Evolutionary conservation across 2,888 invertebrate species (phyloP), one percentile per base, ranked within the genome.

Genomic region (Scaptomyza parva): DNA sequence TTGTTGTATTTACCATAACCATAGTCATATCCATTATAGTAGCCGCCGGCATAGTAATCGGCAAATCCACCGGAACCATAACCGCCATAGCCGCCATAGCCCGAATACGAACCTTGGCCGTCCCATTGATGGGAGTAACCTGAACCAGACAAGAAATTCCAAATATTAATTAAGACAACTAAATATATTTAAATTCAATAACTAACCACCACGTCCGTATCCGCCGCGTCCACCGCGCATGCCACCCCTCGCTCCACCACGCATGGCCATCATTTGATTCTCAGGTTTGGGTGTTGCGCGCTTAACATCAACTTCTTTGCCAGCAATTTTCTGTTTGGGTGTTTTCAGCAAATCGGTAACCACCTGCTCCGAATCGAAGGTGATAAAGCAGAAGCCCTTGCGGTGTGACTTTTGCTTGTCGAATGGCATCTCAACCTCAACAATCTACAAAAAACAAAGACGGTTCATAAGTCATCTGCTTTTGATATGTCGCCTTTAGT

Each of bases 361-460:
- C 55, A 97, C 96, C 92, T 97, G 96, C 92, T 98, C 98, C 28
- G 97, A 97, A 91, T 99, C 98, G 90, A 98, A 99, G 78, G 98
- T 98, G 91, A 99, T 97, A 92, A 99, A 99, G 91, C 98, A 98
- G 94, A 99, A 99, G 68, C 97, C 97, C 93, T 98, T 97, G 88
- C 98, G 95, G 92, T 98, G 97, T 92, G 97, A 98, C 94, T 98
- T 98, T 91, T 96, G 96, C 92, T 98, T 98, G 92, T 99, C 99
- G 89, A 97, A 98, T 63, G 99, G 99, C 95, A 98, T 96, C 92
- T 99, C 99, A 61, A 98, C 95, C 89, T 98, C 97, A 70, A 97
- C 95, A 88, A 98, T 97, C 98, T 98, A 91, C 14, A 93, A 93
- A 33, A 14, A 33, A 0, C 12, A 24, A 30, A 0, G 11, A 18